phyloP scores from a whole-genome alignment of 2,797 vertebrate genomes.

The Limosa lapponica region DNA sequence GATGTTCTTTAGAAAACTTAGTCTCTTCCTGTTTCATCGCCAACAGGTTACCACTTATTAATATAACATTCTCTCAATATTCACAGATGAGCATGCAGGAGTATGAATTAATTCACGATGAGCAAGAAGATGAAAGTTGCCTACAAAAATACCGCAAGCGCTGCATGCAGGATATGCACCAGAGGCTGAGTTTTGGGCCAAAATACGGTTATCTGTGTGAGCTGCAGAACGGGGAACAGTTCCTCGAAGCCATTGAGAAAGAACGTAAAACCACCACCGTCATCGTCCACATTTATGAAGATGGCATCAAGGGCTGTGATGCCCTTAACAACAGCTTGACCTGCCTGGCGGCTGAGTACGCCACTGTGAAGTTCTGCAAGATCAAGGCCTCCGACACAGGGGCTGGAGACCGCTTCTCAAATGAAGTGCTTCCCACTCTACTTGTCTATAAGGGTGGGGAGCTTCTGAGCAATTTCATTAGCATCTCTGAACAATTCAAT shows the following conservation, averaged over 20 bases:
- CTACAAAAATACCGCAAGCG: slow-evolving; percentile 91
- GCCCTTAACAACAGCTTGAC: slow-evolving; percentile 89
- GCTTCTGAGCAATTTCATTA: slow-evolving; percentile 94
- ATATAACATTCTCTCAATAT: background rate
- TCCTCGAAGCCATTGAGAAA: slow-evolving; percentile 91
- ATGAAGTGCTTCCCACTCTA: slow-evolving; percentile 89
- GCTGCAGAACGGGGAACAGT: slow-evolving; percentile 87
- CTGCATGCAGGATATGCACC: slow-evolving; percentile 98
- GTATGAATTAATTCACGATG: slow-evolving; percentile 90
- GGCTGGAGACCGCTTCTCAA: slow-evolving; percentile 90
- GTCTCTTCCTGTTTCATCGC: background rate
- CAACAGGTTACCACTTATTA: background rate
- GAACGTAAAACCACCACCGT: slow-evolving; percentile 90
- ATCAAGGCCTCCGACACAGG: slow-evolving; percentile 90
- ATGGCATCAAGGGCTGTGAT: slow-evolving; percentile 87
- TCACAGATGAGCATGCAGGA: slow-evolving; percentile 95
- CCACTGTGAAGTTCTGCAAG: slow-evolving; percentile 94
- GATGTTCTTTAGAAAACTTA: background rate
- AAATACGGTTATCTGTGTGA: slow-evolving; percentile 88
- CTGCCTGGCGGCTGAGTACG: slow-evolving; percentile 89
- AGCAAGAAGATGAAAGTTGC: slow-evolving; percentile 89
- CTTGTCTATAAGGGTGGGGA: slow-evolving; percentile 95
- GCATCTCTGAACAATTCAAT: slow-evolving; percentile 86
- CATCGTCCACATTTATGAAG: slow-evolving; percentile 92
- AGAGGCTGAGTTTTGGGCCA: slow-evolving; percentile 93